Percentiles rank a stretch among this genome's conserved stretches.
Conservation (phyloP, 2,888 invertebrate species). For the Meiosimyza decipiens region DNA sequence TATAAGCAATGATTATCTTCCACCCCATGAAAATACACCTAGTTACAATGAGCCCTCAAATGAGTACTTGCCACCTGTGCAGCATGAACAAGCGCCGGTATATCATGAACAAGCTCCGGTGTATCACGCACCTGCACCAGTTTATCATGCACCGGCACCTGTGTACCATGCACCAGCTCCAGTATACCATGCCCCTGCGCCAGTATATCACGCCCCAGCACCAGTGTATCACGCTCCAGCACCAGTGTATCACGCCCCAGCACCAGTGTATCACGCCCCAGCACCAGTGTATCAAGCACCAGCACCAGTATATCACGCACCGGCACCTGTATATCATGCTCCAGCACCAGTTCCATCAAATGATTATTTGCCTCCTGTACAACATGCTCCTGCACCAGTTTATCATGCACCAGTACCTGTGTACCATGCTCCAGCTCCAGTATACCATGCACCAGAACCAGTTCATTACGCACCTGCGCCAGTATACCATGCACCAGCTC, state of each 20-base stretch:
- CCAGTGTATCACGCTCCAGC: not conserved
- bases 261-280: not conserved
- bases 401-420: conserved; percentile 14
- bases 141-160: conserved; percentile 28
- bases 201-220: conserved; percentile 9
- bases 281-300: conserved; percentile 14
- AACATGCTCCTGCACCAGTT: conserved; percentile 1
- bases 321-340: not conserved
- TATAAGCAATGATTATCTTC: not conserved
- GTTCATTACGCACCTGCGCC: not conserved
- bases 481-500: conserved; percentile 16
- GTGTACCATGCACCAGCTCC: conserved; percentile 1
- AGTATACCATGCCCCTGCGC: conserved; percentile 21
- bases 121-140: conserved; percentile 2
- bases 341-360: no score
- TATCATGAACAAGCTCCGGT: conserved; percentile 28
- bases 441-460: not conserved
- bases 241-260: conserved; percentile 6
- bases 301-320: not conserved
- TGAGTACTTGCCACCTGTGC: conserved; percentile 9
- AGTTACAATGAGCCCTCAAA: conserved; percentile 7
- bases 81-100: conserved; percentile 9
- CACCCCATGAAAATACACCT: conserved; percentile 7
- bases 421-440: not conserved
- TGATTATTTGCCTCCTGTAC: no score